Conservation (phyloP, 2,888 invertebrate genomes). For the Parnassius glacialis region DNA sequence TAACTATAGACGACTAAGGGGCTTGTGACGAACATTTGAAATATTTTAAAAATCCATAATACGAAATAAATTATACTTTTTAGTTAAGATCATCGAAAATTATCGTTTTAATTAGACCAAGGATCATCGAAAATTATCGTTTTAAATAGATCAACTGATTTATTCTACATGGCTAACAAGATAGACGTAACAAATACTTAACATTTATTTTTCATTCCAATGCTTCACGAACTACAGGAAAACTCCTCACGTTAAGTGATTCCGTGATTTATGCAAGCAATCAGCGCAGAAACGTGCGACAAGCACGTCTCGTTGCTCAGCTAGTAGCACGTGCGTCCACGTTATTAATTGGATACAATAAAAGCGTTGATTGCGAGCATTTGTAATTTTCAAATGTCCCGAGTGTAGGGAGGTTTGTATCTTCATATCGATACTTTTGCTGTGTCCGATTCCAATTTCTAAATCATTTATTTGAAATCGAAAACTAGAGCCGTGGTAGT, state of each 20-base stretch:
- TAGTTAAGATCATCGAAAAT: no score
- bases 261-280: constrained; percentile 32
- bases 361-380: constrained; percentile 52
- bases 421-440: constrained; percentile 8
- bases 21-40: no score
- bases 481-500: no score
- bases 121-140: no score
- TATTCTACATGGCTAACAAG: constrained; percentile 2
- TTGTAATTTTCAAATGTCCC: constrained; percentile 54
- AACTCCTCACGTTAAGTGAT: constrained; percentile 24
- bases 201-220: constrained; percentile 24
- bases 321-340: constrained; percentile 58
- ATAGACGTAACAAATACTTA: constrained; percentile 16
- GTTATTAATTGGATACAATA: constrained; percentile 64
- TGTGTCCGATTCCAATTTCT: background rate
- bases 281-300: constrained; percentile 33
- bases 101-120: no score
- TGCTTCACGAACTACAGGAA: constrained; percentile 13
- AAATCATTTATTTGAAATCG: no score
- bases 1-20: no score
- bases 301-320: constrained; percentile 33
- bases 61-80: no score
- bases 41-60: no score
- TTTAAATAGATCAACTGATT: background rate
- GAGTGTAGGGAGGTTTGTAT: constrained; percentile 28